Evolutionary conservation across 2,888 invertebrate species (phyloP).

Genomic region (Machimus atricapillus): DNA sequence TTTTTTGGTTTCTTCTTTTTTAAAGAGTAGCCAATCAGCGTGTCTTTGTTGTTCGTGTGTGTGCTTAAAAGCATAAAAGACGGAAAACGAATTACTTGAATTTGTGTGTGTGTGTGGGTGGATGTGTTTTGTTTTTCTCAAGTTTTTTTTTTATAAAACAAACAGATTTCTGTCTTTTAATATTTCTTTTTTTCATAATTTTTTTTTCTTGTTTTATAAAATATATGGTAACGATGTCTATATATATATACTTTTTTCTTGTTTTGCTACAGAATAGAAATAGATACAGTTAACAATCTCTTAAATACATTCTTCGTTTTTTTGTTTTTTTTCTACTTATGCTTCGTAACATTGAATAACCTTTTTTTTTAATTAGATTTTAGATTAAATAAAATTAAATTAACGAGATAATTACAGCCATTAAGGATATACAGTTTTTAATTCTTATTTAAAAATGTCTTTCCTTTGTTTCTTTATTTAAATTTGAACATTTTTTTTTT

Average conservation of each 20-base stretch:
- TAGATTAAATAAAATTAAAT: background rate
- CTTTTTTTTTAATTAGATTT: background rate
- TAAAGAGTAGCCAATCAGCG: background rate
- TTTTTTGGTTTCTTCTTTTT: too few species aligned
- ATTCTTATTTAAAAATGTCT: background rate
- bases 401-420: background rate
- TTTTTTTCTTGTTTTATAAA: constrained; percentile 1
- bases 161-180: background rate
- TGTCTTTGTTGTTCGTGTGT: background rate
- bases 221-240: constrained; percentile 10
- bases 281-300: background rate
- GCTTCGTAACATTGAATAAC: background rate
- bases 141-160: background rate
- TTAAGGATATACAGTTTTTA: background rate
- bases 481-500: background rate
- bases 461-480: too few species aligned
- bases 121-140: background rate
- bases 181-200: background rate
- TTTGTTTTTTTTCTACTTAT: background rate
- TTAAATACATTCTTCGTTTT: background rate
- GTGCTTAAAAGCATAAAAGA: background rate
- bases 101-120: background rate
- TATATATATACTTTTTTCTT: background rate
- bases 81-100: background rate
- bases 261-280: background rate